phyloP scores from a whole-genome alignment of 2,797 vertebrate genomes.

The Avahi laniger region DNA sequence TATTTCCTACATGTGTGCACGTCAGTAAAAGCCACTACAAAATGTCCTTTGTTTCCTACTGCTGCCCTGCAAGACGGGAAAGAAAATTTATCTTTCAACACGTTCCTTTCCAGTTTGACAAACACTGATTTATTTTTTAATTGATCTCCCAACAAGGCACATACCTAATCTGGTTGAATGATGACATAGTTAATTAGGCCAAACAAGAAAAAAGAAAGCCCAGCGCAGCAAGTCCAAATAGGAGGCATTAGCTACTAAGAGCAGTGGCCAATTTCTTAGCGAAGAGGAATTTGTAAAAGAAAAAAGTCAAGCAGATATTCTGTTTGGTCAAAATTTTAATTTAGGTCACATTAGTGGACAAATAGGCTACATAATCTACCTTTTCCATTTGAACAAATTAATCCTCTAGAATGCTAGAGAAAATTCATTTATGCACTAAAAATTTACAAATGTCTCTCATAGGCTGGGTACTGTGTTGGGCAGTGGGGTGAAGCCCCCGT shows the following conservation, averaged over 20 bases:
- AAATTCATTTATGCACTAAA: not conserved
- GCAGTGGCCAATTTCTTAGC: not conserved
- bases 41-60: not conserved
- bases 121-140: conserved; percentile 50
- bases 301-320: not conserved
- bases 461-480: not conserved
- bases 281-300: not conserved
- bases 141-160: conserved; percentile 43
- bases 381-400: not conserved
- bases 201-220: not conserved
- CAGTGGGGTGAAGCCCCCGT: not conserved
- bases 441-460: not conserved
- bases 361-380: not conserved
- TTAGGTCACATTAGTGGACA: not conserved
- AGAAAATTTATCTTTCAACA: not conserved
- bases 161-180: conserved; percentile 23
- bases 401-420: not conserved
- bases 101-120: not conserved
- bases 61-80: not conserved
- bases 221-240: not conserved
- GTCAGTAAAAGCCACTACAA: not conserved
- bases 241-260: not conserved
- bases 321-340: not conserved
- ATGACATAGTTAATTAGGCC: conserved; percentile 43
- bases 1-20: accelerated